A percentile compares a stretch with the other conserved stretches of the same genome.
Evolutionary conservation across 2,888 invertebrate species (phyloP).

Genomic region (Encarsia formosa): DNA sequence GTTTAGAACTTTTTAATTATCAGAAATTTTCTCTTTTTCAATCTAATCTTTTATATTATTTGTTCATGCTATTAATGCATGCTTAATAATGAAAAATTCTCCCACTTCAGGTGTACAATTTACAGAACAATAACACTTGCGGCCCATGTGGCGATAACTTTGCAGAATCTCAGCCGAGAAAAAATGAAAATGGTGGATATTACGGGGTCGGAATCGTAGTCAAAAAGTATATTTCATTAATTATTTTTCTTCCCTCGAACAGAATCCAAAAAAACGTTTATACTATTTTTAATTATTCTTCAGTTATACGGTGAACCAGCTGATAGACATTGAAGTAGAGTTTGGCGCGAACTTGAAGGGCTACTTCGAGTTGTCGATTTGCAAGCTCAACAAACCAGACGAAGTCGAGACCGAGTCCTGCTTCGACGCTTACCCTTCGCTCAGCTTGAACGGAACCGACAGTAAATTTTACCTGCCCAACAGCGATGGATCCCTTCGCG

Average conservation of each 20-base stretch:
- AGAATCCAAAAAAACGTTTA: neutral
- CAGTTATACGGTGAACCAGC: slow-evolving; percentile 40
- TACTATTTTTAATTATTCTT: neutral
- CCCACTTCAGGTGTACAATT: too few relatives aligned
- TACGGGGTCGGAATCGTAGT: slow-evolving; percentile 55
- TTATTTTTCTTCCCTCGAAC: neutral
- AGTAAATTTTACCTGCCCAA: slow-evolving; percentile 34
- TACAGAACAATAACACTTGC: too few relatives aligned
- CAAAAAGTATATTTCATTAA: slow-evolving; percentile 38
- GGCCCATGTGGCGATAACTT: slow-evolving; percentile 58
- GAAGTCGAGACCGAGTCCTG: slow-evolving; percentile 55
- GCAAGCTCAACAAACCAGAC: slow-evolving; percentile 48
- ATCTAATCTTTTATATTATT: too few relatives aligned
- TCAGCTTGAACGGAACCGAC: slow-evolving; percentile 45
- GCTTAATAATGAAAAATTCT: too few relatives aligned
- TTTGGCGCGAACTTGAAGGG: slow-evolving; percentile 55
- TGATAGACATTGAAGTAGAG: slow-evolving; percentile 42
- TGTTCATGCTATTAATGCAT: too few relatives aligned
- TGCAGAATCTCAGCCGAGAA: slow-evolving; percentile 49
- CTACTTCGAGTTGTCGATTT: slow-evolving; percentile 54
- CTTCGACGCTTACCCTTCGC: slow-evolving; percentile 47
- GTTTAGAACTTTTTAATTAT: too few relatives aligned
- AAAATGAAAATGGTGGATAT: slow-evolving; percentile 56
- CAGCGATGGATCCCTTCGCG: slow-evolving; percentile 29
- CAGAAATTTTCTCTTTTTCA: too few relatives aligned